Conservation (phyloP, 2,797 vertebrate species). For the Coccyzus lansbergi region DNA sequence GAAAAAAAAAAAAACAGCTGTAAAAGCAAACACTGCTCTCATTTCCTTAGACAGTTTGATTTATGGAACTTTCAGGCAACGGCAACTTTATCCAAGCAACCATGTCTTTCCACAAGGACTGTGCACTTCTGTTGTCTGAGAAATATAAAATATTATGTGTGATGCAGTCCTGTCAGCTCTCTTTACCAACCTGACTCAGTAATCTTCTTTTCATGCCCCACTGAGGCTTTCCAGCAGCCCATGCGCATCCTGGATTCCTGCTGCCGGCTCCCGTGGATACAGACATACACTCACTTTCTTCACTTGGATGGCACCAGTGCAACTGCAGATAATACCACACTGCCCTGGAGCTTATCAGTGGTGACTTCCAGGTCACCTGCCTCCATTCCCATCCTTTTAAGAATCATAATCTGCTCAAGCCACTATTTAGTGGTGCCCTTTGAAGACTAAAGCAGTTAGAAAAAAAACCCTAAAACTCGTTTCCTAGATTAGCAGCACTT, state of each 20-base stretch:
- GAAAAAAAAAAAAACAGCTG: background rate
- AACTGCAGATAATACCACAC: background rate
- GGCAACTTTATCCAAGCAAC: background rate
- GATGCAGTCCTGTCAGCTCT: background rate
- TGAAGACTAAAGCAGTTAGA: background rate
- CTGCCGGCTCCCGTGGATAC: background rate
- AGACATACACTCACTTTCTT: background rate
- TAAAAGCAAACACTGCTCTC: rapidly evolving
- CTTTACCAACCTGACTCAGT: background rate
- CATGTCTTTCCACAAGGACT: background rate
- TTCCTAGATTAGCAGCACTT: background rate
- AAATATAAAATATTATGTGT: background rate
- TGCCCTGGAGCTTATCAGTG: background rate
- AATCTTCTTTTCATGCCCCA: background rate
- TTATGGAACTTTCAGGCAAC: background rate
- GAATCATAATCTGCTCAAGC: background rate
- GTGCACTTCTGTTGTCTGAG: background rate
- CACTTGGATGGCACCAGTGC: background rate
- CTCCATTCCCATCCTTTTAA: background rate
- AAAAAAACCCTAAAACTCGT: background rate
- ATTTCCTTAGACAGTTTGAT: background rate
- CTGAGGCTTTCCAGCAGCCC: background rate
- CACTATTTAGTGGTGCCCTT: background rate
- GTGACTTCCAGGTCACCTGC: background rate
- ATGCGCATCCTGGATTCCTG: background rate